phyloP scores from a whole-genome alignment of 2,888 invertebrate genomes.

The Colostygia pectinataria region DNA sequence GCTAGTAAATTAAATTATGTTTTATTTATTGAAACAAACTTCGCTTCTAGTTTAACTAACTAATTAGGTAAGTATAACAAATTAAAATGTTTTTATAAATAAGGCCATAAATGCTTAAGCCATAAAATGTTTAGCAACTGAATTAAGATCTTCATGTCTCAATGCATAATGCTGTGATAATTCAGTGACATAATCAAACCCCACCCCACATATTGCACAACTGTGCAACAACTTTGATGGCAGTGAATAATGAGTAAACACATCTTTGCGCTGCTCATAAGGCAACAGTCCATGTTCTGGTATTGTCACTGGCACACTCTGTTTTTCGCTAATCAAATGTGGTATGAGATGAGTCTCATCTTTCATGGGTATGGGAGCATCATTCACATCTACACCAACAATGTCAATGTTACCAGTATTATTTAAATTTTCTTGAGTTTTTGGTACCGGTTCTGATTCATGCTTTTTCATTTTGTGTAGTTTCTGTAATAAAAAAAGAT shows the following conservation, averaged over 20 bases:
- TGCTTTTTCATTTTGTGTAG: constrained; percentile 70
- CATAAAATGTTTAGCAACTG: constrained; percentile 38
- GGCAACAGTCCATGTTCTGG: constrained; percentile 41
- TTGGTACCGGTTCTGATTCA: constrained; percentile 42
- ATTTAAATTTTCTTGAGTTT: constrained; percentile 24
- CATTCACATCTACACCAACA: constrained; percentile 65
- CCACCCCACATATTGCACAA: constrained; percentile 63
- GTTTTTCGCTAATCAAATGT: constrained; percentile 51
- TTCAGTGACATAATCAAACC: constrained; percentile 56
- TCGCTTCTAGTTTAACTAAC: too few species aligned
- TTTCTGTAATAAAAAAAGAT: constrained; percentile 61
- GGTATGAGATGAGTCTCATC: constrained; percentile 54
- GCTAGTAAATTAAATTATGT: constrained; percentile 2
- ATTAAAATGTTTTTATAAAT: too few species aligned
- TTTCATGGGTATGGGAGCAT: constrained; percentile 49
- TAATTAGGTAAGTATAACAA: too few species aligned
- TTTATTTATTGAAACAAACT: constrained; percentile 15
- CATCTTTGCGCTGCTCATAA: constrained; percentile 50
- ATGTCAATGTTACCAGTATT: constrained; percentile 58
- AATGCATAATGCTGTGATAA: constrained; percentile 62
- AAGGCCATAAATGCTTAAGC: constrained; percentile 16
- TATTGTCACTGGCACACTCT: constrained; percentile 38
- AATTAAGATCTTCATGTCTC: constrained; percentile 52
- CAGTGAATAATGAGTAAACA: constrained; percentile 47
- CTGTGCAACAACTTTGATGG: constrained; percentile 39